Evolutionary conservation across 2,113 vertebrate genomes (phyloP).

Genomic region (Pongo abelii): DNA sequence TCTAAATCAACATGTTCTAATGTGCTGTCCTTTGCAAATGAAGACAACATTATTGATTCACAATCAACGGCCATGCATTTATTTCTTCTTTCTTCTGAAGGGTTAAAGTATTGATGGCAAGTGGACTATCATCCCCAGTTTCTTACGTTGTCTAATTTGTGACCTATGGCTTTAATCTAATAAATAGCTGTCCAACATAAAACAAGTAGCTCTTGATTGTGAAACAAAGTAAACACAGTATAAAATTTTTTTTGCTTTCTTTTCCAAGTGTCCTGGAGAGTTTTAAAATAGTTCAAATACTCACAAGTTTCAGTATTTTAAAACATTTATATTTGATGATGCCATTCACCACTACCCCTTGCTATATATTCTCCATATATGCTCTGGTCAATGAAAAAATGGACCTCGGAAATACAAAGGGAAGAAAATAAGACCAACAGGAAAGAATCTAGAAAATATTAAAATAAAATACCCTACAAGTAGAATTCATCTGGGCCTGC

Average conservation of each 20-base stretch:
- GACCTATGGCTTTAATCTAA: not conserved
- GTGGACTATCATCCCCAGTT: not conserved
- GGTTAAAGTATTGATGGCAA: constrained; percentile 43
- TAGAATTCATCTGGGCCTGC: not conserved
- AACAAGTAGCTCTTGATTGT: not conserved
- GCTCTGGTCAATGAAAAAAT: not conserved
- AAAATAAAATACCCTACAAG: not conserved
- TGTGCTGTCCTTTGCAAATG: constrained; percentile 61
- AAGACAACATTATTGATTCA: constrained; percentile 66
- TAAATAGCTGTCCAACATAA: not conserved
- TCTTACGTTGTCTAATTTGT: constrained; percentile 23
- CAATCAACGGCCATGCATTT: not conserved
- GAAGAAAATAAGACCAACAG: not conserved
- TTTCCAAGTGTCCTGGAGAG: not conserved
- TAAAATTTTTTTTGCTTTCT: not conserved
- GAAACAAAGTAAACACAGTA: not conserved
- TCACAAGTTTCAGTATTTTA: not conserved
- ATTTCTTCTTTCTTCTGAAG: constrained; percentile 38
- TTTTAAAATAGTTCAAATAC: not conserved
- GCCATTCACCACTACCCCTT: not conserved
- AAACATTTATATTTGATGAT: not conserved
- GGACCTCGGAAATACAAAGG: not conserved
- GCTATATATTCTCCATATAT: not conserved
- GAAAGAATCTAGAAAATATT: not conserved
- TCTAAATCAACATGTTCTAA: constrained; percentile 67